Evolutionary conservation across 1,140 invertebrate species (phyloP), one percentile per base, ranked within the genome.

Genomic region (Palaemon carinicauda): DNA sequence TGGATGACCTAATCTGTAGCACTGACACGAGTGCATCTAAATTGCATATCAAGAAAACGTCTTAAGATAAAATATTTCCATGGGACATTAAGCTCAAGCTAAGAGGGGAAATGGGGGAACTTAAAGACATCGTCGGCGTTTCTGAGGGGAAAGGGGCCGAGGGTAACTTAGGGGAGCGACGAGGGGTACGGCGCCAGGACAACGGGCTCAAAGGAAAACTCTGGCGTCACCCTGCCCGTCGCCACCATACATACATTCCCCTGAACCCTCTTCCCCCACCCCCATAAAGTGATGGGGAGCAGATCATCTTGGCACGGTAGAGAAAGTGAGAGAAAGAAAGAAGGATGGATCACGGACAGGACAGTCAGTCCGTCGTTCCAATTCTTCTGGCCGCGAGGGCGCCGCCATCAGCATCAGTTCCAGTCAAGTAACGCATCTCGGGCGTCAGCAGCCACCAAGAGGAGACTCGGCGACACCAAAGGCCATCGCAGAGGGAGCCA

Each of bases 141-240:
- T 14, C 12, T 52, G 27, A 21, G 12, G 12, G 51, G 77, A 31
- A 21, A 54, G 51, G 12, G 21, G 53, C 7, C 50, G 52, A 80
- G 19, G 78, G 29, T 3, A 29, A 41, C 27, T 31, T 12, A 3
- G 77, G 41, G 50, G 50, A 10, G 29, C 21, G 24, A 27, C 19
- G 51, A n/a, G 77, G 60, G n/a, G 82, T 51, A 54, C 31, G 78
- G 78, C 78, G 78, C 78, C 78, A 80, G 78, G 56, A 80, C 78
- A 31, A 56, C 78, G 78, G 15, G 53, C 33, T 31, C 54, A 54
- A 56, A 53, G 53, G 54, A 75, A 33, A 33, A 50, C 80, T 79
- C 80, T 79, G 82, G 82, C 82, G 82, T 85, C 82, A 41, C 82
- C 82, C 82, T 85, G 82, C 75, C 75, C 82, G 82, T 85, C 82